Conservation (phyloP, 2,888 invertebrate species). For the Galeopsomyia nigrocyanea region DNA sequence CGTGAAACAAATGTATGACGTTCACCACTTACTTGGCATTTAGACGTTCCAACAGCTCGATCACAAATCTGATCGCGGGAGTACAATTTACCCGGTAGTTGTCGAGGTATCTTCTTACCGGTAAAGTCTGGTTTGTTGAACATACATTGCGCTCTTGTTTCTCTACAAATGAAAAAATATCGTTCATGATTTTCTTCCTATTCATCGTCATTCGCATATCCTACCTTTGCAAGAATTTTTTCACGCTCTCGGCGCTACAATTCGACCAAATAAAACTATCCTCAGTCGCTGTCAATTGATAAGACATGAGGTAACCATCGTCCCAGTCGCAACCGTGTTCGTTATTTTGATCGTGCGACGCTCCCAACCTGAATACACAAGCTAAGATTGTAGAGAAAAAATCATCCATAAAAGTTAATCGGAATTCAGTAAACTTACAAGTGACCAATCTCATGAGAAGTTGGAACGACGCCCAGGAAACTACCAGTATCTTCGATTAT, state of each 20-base stretch:
- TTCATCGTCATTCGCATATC: not conserved
- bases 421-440: conserved; percentile 24
- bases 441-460: conserved; percentile 42
- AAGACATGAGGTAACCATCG: conserved; percentile 42
- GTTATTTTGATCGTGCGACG: conserved; percentile 10
- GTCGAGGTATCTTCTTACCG: not conserved
- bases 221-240: conserved; percentile 13
- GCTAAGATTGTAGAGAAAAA: not conserved
- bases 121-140: conserved; percentile 16
- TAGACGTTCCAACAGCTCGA: not conserved
- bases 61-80: conserved; percentile 20
- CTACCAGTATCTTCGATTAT: conserved; percentile 33
- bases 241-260: conserved; percentile 33
- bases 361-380: conserved; percentile 31
- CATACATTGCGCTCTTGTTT: conserved; percentile 25
- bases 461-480: conserved; percentile 27
- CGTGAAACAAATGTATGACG: not conserved
- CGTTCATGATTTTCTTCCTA: not conserved
- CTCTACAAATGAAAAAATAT: not conserved
- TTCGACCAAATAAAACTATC: conserved; percentile 33
- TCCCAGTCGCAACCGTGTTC: not conserved
- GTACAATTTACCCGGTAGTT: conserved; percentile 22
- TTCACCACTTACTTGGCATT: conserved; percentile 17
- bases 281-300: not conserved
- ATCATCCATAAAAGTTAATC: too few species aligned